phyloP scores from a whole-genome alignment of 2,888 invertebrate genomes.

The Pelosia muscerda region DNA sequence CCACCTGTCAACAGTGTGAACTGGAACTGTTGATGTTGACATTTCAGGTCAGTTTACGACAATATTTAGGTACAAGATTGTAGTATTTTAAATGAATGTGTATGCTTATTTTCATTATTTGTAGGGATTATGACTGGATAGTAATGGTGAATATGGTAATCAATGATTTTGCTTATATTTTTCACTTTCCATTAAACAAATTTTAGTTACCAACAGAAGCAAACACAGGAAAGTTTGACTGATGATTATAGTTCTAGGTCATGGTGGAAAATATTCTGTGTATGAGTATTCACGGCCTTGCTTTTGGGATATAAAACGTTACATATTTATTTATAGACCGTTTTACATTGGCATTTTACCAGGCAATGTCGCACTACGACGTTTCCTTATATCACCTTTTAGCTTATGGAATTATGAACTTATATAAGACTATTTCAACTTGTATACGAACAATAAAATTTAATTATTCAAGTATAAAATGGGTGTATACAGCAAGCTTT shows the following conservation, averaged over 20 bases:
- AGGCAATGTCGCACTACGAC: conserved; percentile 43
- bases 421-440: conserved; percentile 41
- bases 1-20: too few species aligned
- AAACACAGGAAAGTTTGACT: not conserved
- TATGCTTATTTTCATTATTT: not conserved
- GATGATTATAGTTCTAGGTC: not conserved
- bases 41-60: too few species aligned
- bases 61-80: too few species aligned
- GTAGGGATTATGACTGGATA: not conserved
- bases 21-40: too few species aligned
- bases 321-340: conserved; percentile 39
- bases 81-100: not conserved
- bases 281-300: conserved; percentile 10
- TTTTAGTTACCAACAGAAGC: not conserved
- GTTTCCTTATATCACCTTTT: conserved; percentile 40
- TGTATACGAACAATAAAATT: conserved; percentile 12
- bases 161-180: not conserved
- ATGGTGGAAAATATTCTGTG: not conserved
- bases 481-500: conserved; percentile 70
- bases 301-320: not conserved
- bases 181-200: not conserved
- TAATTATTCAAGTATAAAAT: conserved; percentile 52
- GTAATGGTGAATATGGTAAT: not conserved
- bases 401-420: conserved; percentile 51
- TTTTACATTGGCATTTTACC: conserved; percentile 55